phyloP scores from a whole-genome alignment of 1,140 invertebrate species.

The Coelopa frigida region DNA sequence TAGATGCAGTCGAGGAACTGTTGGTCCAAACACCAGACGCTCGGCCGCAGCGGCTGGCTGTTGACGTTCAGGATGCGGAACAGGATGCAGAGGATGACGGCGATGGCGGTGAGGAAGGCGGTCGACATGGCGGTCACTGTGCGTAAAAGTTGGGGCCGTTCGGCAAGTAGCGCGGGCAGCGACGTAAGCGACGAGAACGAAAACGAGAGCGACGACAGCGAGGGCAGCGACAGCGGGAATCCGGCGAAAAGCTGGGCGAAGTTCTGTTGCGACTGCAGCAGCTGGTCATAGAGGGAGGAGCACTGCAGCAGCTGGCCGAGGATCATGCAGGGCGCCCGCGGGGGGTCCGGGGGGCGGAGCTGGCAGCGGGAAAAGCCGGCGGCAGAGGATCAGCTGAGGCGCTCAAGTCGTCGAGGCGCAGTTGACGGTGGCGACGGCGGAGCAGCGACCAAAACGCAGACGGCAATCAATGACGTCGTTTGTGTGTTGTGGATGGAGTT shows the following conservation, averaged over 20 bases:
- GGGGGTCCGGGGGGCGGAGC: not conserved
- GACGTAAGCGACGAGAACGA: too few relatives aligned
- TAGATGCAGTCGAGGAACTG: slow-evolving; percentile 67
- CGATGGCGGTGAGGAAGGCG: slow-evolving; percentile 63
- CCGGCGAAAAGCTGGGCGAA: slow-evolving; percentile 13
- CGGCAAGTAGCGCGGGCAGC: too few relatives aligned
- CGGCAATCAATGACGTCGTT: too few relatives aligned
- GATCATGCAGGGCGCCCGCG: slow-evolving; percentile 2
- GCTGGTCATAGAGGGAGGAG: slow-evolving; percentile 13
- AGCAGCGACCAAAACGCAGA: too few relatives aligned
- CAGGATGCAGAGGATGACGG: slow-evolving; percentile 69
- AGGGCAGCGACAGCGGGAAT: slow-evolving; percentile 10
- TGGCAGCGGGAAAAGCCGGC: slow-evolving; percentile 1
- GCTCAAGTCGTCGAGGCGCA: too few relatives aligned
- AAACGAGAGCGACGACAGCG: too few relatives aligned
- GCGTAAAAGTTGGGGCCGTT: slow-evolving; percentile 11
- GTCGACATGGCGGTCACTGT: slow-evolving; percentile 56
- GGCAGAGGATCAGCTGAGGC: too few relatives aligned
- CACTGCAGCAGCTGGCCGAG: slow-evolving; percentile 10
- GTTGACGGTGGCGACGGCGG: too few relatives aligned
- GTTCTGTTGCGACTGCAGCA: slow-evolving; percentile 12
- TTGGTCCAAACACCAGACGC: slow-evolving; percentile 64
- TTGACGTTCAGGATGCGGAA: slow-evolving; percentile 77
- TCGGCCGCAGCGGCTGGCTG: slow-evolving; percentile 65
- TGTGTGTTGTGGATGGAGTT: too few relatives aligned